Percentiles rank a stretch among this genome's conserved stretches.
phyloP scores from a whole-genome alignment of 37 sponge, comb jelly and placozoan genomes.

The Mnemiopsis leidyi region DNA sequence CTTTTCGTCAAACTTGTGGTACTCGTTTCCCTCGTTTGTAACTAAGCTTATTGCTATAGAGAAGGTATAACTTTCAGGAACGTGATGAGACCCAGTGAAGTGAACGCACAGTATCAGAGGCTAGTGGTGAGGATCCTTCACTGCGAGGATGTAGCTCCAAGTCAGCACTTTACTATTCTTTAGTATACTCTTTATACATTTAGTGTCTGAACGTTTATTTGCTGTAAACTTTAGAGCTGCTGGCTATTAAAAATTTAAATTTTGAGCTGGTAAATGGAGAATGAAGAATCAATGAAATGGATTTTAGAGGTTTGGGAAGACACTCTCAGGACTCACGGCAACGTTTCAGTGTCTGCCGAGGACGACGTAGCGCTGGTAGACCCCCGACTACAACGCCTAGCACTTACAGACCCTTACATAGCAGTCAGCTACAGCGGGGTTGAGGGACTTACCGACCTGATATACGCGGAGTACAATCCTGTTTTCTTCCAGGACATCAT shows the following conservation, averaged over 20 bases:
- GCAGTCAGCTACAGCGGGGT: constrained; percentile 15
- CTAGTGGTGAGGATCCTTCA: not conserved
- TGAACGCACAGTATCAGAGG: not conserved
- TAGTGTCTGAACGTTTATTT: too few relatives aligned
- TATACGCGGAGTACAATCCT: constrained; percentile 2
- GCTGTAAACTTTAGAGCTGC: too few relatives aligned
- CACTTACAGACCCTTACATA: not conserved
- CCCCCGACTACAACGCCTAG: not conserved
- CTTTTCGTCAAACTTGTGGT: too few relatives aligned
- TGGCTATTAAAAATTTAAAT: too few relatives aligned
- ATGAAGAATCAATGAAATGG: too few relatives aligned
- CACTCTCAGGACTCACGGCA: too few relatives aligned
- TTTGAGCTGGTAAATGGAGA: too few relatives aligned
- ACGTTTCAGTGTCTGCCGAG: not conserved
- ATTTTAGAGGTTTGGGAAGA: too few relatives aligned
- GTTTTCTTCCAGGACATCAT: constrained; percentile 16
- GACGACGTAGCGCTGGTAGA: not conserved
- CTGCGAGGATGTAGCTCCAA: constrained; percentile 11
- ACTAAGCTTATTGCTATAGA: too few relatives aligned
- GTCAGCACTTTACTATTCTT: not conserved
- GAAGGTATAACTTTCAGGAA: too few relatives aligned
- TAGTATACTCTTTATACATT: too few relatives aligned
- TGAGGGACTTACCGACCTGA: not conserved
- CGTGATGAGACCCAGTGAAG: constrained; percentile 9
- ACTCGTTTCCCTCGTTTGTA: too few relatives aligned